phyloP scores from a whole-genome alignment of 2,888 invertebrate species.

The Thecocarcelia acutangulata region DNA sequence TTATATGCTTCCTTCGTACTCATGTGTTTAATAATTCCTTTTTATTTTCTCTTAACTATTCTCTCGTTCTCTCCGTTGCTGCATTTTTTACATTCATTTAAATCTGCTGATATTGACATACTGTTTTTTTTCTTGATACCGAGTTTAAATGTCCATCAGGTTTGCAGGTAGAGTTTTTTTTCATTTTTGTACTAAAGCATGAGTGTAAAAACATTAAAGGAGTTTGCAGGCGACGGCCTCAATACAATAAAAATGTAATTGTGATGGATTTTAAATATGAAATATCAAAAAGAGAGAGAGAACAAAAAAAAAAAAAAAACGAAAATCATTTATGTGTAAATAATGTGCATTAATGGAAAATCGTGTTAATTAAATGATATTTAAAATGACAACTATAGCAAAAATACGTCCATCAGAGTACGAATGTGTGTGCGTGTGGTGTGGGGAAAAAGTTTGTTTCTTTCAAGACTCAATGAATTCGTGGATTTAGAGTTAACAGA shows the following conservation, averaged over 20 bases:
- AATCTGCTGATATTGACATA: conserved; percentile 66
- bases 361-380: conserved; percentile 78
- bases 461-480: background rate
- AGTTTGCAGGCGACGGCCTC: background rate
- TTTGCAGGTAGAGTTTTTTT: conserved; percentile 20
- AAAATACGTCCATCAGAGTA: conserved; percentile 12
- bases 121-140: conserved; percentile 30
- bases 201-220: background rate
- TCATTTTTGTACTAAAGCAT: background rate
- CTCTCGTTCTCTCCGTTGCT: conserved; percentile 8
- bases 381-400: conserved; percentile 67
- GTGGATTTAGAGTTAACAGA: too few species aligned
- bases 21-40: conserved; percentile 23
- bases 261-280: conserved; percentile 33
- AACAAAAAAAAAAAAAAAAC: too few species aligned
- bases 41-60: conserved; percentile 16
- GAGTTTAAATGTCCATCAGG: conserved; percentile 54
- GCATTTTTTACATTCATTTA: conserved; percentile 21
- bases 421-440: background rate
- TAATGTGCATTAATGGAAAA: conserved; percentile 76
- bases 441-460: background rate
- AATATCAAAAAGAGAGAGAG: background rate
- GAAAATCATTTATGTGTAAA: conserved; percentile 74
- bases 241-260: background rate
- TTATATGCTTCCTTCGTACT: conserved; percentile 4